Conservation (phyloP, 1,140 invertebrate species). For the Bombus impatiens region DNA sequence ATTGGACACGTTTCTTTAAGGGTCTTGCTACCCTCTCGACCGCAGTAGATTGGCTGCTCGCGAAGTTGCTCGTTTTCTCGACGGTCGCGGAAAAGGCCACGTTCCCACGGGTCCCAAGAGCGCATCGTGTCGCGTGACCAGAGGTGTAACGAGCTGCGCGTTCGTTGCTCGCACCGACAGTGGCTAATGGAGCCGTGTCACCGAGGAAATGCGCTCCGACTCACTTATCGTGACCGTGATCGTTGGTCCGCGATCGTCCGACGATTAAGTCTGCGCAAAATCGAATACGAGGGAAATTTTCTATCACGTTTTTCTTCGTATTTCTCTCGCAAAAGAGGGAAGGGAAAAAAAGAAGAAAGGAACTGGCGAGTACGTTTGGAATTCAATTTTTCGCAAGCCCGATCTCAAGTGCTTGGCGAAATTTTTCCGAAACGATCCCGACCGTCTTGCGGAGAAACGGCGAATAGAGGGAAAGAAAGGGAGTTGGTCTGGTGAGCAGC, state of each 20-base stretch:
- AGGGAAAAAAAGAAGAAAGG: background rate
- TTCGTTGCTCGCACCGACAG: background rate
- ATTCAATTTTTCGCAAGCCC: background rate
- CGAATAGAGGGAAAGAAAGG: background rate
- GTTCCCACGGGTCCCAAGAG: slow-evolving; percentile 38
- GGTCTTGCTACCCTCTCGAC: slow-evolving; percentile 20
- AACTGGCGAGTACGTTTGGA: background rate
- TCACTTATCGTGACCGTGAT: background rate
- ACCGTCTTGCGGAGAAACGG: no score
- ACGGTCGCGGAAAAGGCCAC: slow-evolving; percentile 55
- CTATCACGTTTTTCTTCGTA: background rate
- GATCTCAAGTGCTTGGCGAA: background rate
- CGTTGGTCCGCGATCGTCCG: background rate
- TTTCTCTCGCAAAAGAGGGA: background rate
- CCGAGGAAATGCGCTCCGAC: background rate
- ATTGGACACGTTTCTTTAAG: slow-evolving; percentile 39
- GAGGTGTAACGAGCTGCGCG: slow-evolving; percentile 41
- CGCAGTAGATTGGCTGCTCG: background rate
- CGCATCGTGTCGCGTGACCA: slow-evolving; percentile 46
- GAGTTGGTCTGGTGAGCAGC: background rate
- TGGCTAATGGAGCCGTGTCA: slow-evolving; percentile 16
- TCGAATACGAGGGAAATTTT: background rate
- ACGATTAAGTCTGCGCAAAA: slow-evolving; percentile 1
- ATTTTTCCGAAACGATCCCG: background rate
- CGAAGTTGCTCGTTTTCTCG: slow-evolving; percentile 52